Conservation (phyloP, 2,113 vertebrate species). For the Crotalus horridus region DNA sequence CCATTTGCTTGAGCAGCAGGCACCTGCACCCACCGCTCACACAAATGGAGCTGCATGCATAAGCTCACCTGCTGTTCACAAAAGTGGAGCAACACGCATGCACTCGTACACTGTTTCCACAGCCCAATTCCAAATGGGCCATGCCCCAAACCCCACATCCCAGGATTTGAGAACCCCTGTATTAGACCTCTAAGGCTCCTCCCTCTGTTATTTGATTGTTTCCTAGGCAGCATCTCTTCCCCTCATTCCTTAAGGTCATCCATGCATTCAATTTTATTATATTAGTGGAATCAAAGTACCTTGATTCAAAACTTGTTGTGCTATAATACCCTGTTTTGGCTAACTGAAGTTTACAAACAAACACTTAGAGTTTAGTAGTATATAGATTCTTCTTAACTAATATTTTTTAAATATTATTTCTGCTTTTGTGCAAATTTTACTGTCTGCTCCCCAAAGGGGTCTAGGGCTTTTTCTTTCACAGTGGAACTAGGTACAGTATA, state of each 20-base stretch:
- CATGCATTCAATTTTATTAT: not conserved
- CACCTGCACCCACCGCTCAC: not conserved
- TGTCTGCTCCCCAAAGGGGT: not conserved
- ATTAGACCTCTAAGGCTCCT: not conserved
- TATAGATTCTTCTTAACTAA: not conserved
- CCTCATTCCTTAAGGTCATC: not conserved
- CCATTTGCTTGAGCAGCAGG: too few relatives aligned
- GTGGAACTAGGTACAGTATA: not conserved
- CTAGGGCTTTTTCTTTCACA: not conserved
- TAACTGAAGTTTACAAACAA: not conserved
- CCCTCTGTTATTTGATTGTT: not conserved
- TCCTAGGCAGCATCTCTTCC: not conserved
- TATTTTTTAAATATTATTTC: not conserved
- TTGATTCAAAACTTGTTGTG: not conserved
- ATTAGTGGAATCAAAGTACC: not conserved
- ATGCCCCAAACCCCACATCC: too few relatives aligned
- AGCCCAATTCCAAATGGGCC: not conserved
- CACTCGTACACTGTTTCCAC: not conserved
- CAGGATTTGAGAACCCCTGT: not conserved
- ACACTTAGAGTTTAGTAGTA: not conserved
- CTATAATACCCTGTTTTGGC: not conserved
- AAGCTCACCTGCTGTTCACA: not conserved
- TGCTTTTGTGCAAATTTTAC: not conserved
- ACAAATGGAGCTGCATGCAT: not conserved
- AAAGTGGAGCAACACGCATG: not conserved